phyloP scores from a whole-genome alignment of 1,140 invertebrate genomes.

The Drosophila serrata region DNA sequence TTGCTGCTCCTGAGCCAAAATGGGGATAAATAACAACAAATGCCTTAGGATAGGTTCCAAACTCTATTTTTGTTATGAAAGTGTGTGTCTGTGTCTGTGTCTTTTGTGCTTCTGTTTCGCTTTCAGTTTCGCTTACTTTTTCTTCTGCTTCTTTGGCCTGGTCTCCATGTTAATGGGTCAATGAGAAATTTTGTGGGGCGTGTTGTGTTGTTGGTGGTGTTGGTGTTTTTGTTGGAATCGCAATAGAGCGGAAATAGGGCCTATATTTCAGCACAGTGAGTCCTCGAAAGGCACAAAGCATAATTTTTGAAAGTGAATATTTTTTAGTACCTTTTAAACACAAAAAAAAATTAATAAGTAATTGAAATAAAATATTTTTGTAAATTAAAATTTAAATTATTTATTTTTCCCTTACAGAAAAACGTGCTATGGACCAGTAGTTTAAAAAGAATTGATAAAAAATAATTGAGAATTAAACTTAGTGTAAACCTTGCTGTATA shows the following conservation, averaged over 20 bases:
- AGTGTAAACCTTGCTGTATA: too few relatives aligned
- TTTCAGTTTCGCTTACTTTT: conserved; percentile 29
- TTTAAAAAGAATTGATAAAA: too few relatives aligned
- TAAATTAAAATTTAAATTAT: too few relatives aligned
- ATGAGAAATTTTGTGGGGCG: conserved; percentile 75
- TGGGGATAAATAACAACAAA: conserved; percentile 54
- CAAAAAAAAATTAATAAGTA: too few relatives aligned
- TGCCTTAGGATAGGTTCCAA: conserved; percentile 74
- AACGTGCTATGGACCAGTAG: too few relatives aligned
- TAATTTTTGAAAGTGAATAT: too few relatives aligned
- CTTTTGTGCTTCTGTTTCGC: conserved; percentile 33
- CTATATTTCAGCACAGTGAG: conserved; percentile 15
- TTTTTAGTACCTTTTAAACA: too few relatives aligned
- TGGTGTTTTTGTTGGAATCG: conserved; percentile 28
- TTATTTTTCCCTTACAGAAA: too few relatives aligned
- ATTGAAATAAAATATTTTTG: too few relatives aligned
- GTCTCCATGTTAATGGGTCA: conserved; percentile 78
- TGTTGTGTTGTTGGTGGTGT: conserved; percentile 12
- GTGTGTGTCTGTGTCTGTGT: conserved; percentile 14
- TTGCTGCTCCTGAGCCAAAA: too few relatives aligned
- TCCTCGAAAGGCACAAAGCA: too few relatives aligned
- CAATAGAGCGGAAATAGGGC: conserved; percentile 29
- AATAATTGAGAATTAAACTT: too few relatives aligned
- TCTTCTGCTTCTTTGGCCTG: conserved; percentile 19
- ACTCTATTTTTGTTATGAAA: conserved; percentile 61